A percentile compares a stretch with the other conserved stretches of the same genome.
Evolutionary conservation across 1,140 invertebrate species (phyloP).

Genomic region (Acromyrmex heyeri): DNA sequence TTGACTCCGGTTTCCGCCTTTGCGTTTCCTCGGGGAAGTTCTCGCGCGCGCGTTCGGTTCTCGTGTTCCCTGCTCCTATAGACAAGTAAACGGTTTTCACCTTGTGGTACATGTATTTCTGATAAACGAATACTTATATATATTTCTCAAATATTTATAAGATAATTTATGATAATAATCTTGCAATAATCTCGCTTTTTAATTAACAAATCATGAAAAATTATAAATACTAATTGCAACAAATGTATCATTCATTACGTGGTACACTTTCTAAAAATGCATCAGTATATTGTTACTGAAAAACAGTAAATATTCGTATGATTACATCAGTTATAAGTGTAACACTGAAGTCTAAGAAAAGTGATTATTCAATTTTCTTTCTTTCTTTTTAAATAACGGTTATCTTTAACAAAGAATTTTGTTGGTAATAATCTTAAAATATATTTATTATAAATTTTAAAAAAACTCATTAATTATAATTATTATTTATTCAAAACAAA

Average conservation of each 20-base stretch:
- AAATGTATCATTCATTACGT: not conserved
- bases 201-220: not conserved
- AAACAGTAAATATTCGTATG: no score
- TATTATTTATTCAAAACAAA: no score
- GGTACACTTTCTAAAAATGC: no score
- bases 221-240: not conserved
- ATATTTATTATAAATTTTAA: no score
- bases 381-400: no score
- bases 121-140: not conserved
- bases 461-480: no score
- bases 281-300: no score
- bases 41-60: not conserved
- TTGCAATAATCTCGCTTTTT: not conserved
- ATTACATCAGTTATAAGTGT: no score
- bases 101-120: not conserved
- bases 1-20: slow-evolving; percentile 52
- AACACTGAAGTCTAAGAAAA: no score
- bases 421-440: no score
- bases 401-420: no score
- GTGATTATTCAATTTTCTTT: no score
- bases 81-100: not conserved
- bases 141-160: not conserved
- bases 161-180: not conserved
- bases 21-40: slow-evolving; percentile 46
- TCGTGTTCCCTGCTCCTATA: not conserved